phyloP scores from a whole-genome alignment of 2,888 invertebrate species.

The Xestobium rufovillosum region DNA sequence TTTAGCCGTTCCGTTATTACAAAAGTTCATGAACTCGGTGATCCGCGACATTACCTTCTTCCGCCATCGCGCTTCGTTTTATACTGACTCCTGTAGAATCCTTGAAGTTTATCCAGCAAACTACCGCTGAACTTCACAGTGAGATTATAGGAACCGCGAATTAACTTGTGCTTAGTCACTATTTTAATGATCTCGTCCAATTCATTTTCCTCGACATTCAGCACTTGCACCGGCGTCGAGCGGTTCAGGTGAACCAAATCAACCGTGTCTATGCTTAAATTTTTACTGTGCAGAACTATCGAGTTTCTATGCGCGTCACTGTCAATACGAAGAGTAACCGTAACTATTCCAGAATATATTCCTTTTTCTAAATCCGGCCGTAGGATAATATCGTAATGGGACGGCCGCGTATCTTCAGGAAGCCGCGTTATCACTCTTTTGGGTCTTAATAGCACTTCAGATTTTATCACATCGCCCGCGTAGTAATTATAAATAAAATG shows the following conservation, averaged over 20 bases:
- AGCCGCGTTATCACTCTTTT: constrained; percentile 43
- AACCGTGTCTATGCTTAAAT: constrained; percentile 30
- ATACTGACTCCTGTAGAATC: constrained; percentile 65
- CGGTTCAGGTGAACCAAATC: constrained; percentile 23
- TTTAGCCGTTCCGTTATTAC: too few species aligned
- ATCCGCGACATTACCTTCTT: too few species aligned
- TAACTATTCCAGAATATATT: constrained; percentile 52
- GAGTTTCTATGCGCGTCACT: constrained; percentile 31
- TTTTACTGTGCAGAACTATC: constrained; percentile 33
- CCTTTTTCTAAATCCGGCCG: constrained; percentile 56
- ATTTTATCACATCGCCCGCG: constrained; percentile 3
- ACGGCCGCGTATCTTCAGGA: constrained; percentile 51
- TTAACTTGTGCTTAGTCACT: constrained; percentile 28
- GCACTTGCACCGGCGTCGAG: constrained; percentile 23
- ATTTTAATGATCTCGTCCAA: constrained; percentile 32
- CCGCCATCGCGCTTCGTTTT: constrained; percentile 24
- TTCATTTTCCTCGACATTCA: constrained; percentile 30
- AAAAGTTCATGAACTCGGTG: too few species aligned
- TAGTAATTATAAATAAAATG: constrained; percentile 27
- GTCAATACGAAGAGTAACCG: constrained; percentile 43
- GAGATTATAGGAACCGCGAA: constrained; percentile 48
- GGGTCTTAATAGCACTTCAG: background rate
- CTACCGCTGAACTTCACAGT: constrained; percentile 56
- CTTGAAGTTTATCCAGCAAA: constrained; percentile 57
- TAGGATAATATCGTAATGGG: constrained; percentile 56